Percentiles rank a stretch among this genome's conserved stretches.
These are phyloP conservation scores for Apoda limacodes DNA, from an alignment of 2,888 invertebrate species.

Conservation along the genomic window DNA sequence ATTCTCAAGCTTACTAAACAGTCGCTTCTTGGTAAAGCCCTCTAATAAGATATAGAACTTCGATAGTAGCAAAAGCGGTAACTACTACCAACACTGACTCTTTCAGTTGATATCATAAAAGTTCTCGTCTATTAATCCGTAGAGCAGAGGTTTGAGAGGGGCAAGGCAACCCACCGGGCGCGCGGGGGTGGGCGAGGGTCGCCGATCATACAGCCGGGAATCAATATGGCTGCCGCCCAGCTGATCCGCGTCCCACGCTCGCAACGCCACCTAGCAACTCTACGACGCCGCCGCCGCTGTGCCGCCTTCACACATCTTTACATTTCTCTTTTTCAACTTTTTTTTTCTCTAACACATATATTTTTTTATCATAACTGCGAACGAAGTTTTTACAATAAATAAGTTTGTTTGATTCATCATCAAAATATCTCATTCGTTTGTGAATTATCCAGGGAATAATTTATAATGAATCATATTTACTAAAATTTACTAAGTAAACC, in stretches of 20 bases:
- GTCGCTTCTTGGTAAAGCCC: too few species aligned
- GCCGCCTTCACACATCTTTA: slow-evolving; percentile 39
- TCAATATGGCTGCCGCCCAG: slow-evolving; percentile 70
- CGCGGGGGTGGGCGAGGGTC: slow-evolving; percentile 43
- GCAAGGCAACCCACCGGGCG: slow-evolving; percentile 26
- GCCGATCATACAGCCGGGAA: slow-evolving; percentile 68
- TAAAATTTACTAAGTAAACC: too few species aligned
- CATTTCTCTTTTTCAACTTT: slow-evolving; percentile 47
- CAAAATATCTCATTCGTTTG: too few species aligned
- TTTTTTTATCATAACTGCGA: too few species aligned
- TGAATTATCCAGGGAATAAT: too few species aligned
- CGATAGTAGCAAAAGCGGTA: too few species aligned
- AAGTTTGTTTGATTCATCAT: too few species aligned
- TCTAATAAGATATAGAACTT: slow-evolving; percentile 11
- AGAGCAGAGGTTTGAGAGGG: slow-evolving; percentile 25
- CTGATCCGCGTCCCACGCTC: slow-evolving; percentile 65
- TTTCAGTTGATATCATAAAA: slow-evolving; percentile 69
- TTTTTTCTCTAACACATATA: slow-evolving; percentile 23
- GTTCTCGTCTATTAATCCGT: slow-evolving; percentile 66
- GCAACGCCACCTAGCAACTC: slow-evolving; percentile 31
- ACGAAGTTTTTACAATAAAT: too few species aligned
- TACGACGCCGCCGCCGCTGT: slow-evolving; percentile 24
- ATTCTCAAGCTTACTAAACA: too few species aligned
- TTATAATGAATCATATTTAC: too few species aligned
- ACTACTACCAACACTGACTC: too few species aligned